Evolutionary conservation across 2,113 vertebrate genomes (phyloP), one percentile per base, ranked within the genome.

Genomic region (Scopus umbretta): DNA sequence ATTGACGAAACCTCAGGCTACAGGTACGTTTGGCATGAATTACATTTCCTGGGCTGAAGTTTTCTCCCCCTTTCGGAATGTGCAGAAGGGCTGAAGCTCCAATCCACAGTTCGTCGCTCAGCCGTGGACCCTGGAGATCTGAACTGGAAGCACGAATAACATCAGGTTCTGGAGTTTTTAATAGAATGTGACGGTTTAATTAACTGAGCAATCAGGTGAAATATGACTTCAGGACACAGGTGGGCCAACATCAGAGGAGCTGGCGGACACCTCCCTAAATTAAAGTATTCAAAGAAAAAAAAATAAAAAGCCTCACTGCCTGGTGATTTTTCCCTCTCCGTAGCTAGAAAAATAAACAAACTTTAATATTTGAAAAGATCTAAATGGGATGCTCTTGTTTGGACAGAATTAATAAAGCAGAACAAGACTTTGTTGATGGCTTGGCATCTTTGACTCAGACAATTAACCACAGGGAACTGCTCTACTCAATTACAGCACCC

Each of bases 211-310:
- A 67, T 86, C 72, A 32, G 74, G 5, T 88, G 82, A 91, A 87
- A 85, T 59, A 45, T 61, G 85, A 88, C 96, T 91, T 83, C 70
- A 86, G 90, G 96, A 94, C 66, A 92, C n/a, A 66, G 75, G 70
- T 7, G 92, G 73, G 83, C 45, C 73, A 75, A 85, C 12, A n/a
- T 45, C 73, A 86, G 53, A 85, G 83, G 79, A 71, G 52, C 16
- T 68, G 75, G 52, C 18, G 26, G 43, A 86, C 78, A 80, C 81
- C 42, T 87, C 75, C 93, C 42, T 80, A 16, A n/a, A 86, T 80
- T n/a, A 80, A 92, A 65, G 62, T 34, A 73, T 17, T 55, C 1
- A 34, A 58, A 78, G 45, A 3, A 18, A 11, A 68, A 45, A 16
- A 36, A 43, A 18, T 18, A 14, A 63, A n/a, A 2, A 7, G 7